Conservation (phyloP, 1,140 invertebrate genomes). For the Lysiphlebus fabarum region DNA sequence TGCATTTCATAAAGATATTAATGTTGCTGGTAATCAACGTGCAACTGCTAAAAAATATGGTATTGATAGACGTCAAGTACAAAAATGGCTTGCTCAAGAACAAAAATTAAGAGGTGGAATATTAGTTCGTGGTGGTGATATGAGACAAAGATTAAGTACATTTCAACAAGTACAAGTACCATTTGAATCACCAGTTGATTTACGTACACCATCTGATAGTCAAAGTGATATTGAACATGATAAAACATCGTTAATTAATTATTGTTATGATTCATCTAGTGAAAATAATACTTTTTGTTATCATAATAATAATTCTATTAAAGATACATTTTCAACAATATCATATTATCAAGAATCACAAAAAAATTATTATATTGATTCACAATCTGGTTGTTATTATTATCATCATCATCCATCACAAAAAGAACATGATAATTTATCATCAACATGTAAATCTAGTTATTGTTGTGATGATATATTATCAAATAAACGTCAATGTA, state of each 20-base stretch:
- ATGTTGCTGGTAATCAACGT: slow-evolving; percentile 60
- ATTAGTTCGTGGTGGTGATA: slow-evolving; percentile 39
- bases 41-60: slow-evolving; percentile 63
- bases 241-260: slow-evolving; percentile 23
- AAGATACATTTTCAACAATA: slow-evolving; percentile 2
- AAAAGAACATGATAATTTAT: slow-evolving; percentile 14
- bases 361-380: slow-evolving; percentile 29
- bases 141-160: slow-evolving; percentile 45
- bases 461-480: slow-evolving; percentile 35
- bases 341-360: slow-evolving; percentile 29
- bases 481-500: slow-evolving; percentile 30
- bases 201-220: slow-evolving; percentile 35
- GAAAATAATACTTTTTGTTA: slow-evolving; percentile 22
- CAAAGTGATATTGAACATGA: slow-evolving; percentile 29
- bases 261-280: slow-evolving; percentile 33
- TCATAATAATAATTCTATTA: slow-evolving; percentile 20
- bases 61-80: slow-evolving; percentile 63
- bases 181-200: slow-evolving; percentile 54
- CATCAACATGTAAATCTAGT: slow-evolving; percentile 25
- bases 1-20: slow-evolving; percentile 54
- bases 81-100: slow-evolving; percentile 63
- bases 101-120: slow-evolving; percentile 51
- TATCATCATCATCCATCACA: no score
- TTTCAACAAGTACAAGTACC: slow-evolving; percentile 34
- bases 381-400: slow-evolving; percentile 30